Base-by-base conservation (phyloP, 2,888 invertebrate species). In the Laothoe populi region DNA sequence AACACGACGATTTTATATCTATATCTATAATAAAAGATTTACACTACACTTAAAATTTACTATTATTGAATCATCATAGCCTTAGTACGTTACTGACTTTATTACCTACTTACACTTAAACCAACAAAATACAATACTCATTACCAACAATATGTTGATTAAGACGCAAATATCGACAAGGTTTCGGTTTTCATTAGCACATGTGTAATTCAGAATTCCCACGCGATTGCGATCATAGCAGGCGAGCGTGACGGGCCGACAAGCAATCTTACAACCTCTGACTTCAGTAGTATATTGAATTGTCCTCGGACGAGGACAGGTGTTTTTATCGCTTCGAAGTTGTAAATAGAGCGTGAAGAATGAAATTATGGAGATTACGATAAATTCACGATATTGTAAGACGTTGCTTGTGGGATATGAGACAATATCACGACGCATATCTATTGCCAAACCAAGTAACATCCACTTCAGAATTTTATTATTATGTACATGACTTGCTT, bases 241-340 rank as follows among this genome's bases (percentile, higher is more conserved):
- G 49, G 49, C 53, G 53, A 35, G 31, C 53, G 35, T 53, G 53
- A 53, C 53, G 48, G 21, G 11, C 23, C 24, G n/a, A 16, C 24
- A n/a, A 16, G 16, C 31, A 7, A 16, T 4, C 26, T 35, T 4
- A n/a, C 53, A 16, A 53, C 53, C 31, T 31, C 31, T 53, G 35
- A 19, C 53, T 35, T 31, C 26, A 31, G 10, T n/a, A 26, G 44
- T 11, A 31, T 53, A 19, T 16, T 35, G 19, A 19, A 35, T 49
- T 16, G 13, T 26, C 19, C 19, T 19, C 19, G 44, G 24, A 8
- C 8, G 35, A n/a, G 13, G 26, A 35, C 53, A 53, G 53, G 53
- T 53, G 53, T 35, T 53, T 53, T 53, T 53, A 19, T 53, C 19
- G 31, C 53, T 16, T 31, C 10, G n/a, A n/a, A 31, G 31, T 35